Conservation (phyloP, 2,888 invertebrate species). For the Plebejus argus region DNA sequence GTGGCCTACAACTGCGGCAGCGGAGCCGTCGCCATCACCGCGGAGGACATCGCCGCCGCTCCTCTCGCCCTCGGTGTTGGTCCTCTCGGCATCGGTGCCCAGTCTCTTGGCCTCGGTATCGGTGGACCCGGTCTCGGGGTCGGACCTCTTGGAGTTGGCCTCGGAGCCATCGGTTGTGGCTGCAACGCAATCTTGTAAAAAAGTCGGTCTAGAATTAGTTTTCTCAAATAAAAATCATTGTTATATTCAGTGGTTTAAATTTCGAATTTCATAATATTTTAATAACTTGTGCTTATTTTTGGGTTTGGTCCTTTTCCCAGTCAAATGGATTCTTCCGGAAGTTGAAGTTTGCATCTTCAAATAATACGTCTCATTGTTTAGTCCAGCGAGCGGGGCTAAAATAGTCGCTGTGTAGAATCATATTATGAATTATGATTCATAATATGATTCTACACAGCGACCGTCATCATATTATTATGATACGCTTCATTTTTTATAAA, state of each 20-base stretch:
- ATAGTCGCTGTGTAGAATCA: too few species aligned
- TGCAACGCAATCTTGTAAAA: slow-evolving; percentile 37
- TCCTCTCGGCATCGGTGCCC: slow-evolving; percentile 39
- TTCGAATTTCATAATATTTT: background rate
- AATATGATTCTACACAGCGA: too few species aligned
- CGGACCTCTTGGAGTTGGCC: slow-evolving; percentile 37
- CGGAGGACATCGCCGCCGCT: slow-evolving; percentile 43
- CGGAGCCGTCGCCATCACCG: slow-evolving; percentile 44
- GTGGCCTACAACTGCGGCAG: slow-evolving; percentile 49
- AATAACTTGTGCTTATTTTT: background rate
- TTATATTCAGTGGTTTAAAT: background rate
- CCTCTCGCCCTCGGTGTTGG: slow-evolving; percentile 38
- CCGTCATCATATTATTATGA: too few species aligned
- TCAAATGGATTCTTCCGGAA: too few species aligned
- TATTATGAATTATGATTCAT: too few species aligned
- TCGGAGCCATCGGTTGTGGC: slow-evolving; percentile 35
- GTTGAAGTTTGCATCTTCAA: too few species aligned
- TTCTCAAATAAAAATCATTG: background rate
- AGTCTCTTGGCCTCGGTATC: slow-evolving; percentile 38
- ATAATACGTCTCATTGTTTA: too few species aligned
- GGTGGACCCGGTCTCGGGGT: slow-evolving; percentile 36
- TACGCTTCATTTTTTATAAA: too few species aligned
- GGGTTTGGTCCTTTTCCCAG: background rate
- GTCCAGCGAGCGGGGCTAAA: too few species aligned
- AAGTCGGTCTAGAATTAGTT: background rate